Conservation (phyloP, 2,797 vertebrate genomes). For the Hyperoplus lanceolatus region DNA sequence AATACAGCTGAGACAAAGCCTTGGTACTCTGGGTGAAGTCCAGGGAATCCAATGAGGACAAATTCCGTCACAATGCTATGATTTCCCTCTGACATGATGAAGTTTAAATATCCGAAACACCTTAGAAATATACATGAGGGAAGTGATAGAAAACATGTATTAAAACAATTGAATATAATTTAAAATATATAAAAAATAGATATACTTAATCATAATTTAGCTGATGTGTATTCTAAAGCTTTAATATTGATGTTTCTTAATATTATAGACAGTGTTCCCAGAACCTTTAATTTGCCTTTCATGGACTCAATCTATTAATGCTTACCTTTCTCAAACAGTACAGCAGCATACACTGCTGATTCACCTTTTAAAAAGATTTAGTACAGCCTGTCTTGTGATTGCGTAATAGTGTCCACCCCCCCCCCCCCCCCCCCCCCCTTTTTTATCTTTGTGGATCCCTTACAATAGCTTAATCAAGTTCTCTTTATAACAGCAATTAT, state of each 20-base stretch:
- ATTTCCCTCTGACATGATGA: constrained; percentile 67
- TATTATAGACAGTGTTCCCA: not conserved
- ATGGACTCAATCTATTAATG: not conserved
- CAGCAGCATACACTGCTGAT: not conserved
- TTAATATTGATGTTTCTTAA: not conserved
- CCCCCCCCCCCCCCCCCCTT: not conserved
- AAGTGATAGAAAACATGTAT: not conserved
- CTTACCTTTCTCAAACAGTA: constrained; percentile 10
- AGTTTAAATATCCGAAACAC: not conserved
- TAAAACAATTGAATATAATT: not conserved
- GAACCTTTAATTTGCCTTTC: not conserved
- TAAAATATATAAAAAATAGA: not conserved
- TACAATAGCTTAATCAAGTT: not conserved
- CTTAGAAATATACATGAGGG: not conserved
- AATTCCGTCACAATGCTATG: constrained; percentile 76
- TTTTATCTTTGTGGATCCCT: constrained; percentile 14
- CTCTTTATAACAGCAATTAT: too few relatives aligned
- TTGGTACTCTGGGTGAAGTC: constrained; percentile 70
- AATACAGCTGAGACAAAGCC: constrained; percentile 58
- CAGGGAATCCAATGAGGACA: constrained; percentile 82
- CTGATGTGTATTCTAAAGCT: not conserved
- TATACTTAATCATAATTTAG: not conserved
- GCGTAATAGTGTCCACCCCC: not conserved
- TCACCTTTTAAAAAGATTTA: constrained; percentile 19
- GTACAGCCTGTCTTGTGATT: not conserved